Base-by-base conservation (phyloP, 1,140 invertebrate species). In the Aricia agestis region DNA sequence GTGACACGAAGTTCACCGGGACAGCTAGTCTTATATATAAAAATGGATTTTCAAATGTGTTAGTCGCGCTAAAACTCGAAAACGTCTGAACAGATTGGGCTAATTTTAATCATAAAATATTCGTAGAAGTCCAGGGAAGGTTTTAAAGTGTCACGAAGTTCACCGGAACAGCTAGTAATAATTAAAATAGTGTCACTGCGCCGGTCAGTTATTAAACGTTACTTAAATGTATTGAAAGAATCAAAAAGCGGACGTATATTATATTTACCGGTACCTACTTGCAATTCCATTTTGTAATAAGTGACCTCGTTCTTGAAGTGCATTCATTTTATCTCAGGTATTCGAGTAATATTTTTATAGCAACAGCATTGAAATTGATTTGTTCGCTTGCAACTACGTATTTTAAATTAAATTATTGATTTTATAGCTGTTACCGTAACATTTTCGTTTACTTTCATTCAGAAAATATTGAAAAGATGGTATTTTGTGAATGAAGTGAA, bases 241-340 rank as follows among this genome's bases (percentile, higher is more conserved):
- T 15, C 13, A 10, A 52, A 52, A 52, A 52, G 36, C 9, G 11
- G 7, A 13, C 45, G 45, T 52, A 52, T 13, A 15, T 52, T 13
- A 9, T 52, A 52, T 52, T 52, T 52, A 52, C 45, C 9, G 13
- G 45, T 52, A 52, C n/a, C n/a, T n/a, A n/a, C 45, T 52, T 13
- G 45, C 45, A 52, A 52, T 52, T 15, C 9, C 45, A 52, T 52
- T 52, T 52, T 52, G 45, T 52, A 52, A 52, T 52, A 52, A 52
- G 45, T 52, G 45, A 52, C 45, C 45, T 15, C 45, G 13, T 52
- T 52, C 45, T 52, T 52, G 45, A 52, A 52, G 45, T 10, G 45
- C 45, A 52, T 52, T 52, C 45, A 52, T 52, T 52, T 52, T 52
- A 52, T 52, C 45, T 52, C 45, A 52, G 45, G 45, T 52, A 52